Evolutionary conservation across 2,797 vertebrate species (phyloP).

Genomic region (Coilia nasus): DNA sequence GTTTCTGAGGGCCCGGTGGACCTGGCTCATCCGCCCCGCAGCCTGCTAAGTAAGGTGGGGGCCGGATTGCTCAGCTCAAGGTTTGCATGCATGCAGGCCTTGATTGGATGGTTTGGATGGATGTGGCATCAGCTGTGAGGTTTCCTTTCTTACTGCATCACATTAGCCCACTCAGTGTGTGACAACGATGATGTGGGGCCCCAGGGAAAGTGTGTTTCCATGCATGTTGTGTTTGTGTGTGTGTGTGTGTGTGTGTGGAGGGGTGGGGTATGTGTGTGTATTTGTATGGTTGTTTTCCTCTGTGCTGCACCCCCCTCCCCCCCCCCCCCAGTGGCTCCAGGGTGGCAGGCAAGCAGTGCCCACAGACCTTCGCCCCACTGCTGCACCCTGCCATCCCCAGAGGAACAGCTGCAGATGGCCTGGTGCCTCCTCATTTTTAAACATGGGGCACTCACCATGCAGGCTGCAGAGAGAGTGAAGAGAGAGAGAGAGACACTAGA

Average conservation of each 20-base stretch:
- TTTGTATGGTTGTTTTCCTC: not conserved
- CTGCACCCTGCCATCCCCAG: not conserved
- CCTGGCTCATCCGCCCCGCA: not conserved
- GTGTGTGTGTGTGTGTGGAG: not conserved
- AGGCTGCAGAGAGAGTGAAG: not conserved
- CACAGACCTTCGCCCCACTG: not conserved
- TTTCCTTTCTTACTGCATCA: not conserved
- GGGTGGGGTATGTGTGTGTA: not conserved
- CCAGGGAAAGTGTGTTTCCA: not conserved
- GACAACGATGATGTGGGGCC: not conserved
- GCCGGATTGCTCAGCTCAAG: not conserved
- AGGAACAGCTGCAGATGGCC: not conserved
- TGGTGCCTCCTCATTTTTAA: not conserved
- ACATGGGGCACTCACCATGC: not conserved
- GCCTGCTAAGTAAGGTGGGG: not conserved
- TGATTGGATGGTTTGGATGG: not conserved
- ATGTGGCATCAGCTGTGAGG: slow-evolving; percentile 14
- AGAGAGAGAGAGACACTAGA: no score
- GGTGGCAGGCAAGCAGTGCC: not conserved
- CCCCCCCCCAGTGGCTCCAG: not conserved
- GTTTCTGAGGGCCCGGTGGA: not conserved
- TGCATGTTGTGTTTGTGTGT: not conserved
- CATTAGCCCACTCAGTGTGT: not conserved
- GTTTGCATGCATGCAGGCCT: not conserved
- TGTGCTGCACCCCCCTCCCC: not conserved